Evolutionary conservation across 1,140 invertebrate species (phyloP).

Genomic region (Cherax destructor): DNA sequence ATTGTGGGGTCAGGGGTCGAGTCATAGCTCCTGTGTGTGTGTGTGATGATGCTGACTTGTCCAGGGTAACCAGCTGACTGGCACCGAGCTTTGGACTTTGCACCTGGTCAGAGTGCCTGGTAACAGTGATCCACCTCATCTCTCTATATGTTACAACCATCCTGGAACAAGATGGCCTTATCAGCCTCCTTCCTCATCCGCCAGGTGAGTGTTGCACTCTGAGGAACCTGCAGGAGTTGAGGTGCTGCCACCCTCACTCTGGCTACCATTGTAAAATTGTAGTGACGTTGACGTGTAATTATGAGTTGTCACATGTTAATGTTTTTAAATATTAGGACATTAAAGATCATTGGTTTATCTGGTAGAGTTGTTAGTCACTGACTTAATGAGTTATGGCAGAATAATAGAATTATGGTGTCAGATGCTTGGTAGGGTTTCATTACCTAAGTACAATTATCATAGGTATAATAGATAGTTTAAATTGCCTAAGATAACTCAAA

Average conservation of each 20-base stretch:
- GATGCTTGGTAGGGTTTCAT: too few relatives aligned
- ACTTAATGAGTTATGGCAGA: background rate
- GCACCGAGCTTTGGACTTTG: too few relatives aligned
- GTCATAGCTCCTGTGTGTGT: too few relatives aligned
- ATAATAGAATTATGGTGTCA: background rate
- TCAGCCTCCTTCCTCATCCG: constrained; percentile 35
- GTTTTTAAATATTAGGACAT: background rate
- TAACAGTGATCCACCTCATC: too few relatives aligned
- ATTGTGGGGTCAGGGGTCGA: too few relatives aligned
- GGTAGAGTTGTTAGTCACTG: background rate
- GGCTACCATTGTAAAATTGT: background rate
- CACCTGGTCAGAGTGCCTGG: too few relatives aligned
- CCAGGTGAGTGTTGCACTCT: constrained; percentile 9
- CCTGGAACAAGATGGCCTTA: constrained; percentile 25
- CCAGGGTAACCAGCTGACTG: too few relatives aligned
- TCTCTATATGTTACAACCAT: too few relatives aligned
- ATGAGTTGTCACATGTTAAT: background rate
- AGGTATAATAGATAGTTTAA: too few relatives aligned
- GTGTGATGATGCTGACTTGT: too few relatives aligned
- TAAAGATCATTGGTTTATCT: background rate
- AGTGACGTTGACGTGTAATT: background rate
- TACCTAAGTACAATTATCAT: too few relatives aligned
- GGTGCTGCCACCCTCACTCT: background rate
- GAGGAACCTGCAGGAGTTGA: background rate
- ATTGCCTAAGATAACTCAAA: too few relatives aligned